Evolutionary conservation across 1,140 invertebrate genomes (phyloP), one percentile per base, ranked within the genome.

Genomic region (Leptinotarsa defecta): DNA sequence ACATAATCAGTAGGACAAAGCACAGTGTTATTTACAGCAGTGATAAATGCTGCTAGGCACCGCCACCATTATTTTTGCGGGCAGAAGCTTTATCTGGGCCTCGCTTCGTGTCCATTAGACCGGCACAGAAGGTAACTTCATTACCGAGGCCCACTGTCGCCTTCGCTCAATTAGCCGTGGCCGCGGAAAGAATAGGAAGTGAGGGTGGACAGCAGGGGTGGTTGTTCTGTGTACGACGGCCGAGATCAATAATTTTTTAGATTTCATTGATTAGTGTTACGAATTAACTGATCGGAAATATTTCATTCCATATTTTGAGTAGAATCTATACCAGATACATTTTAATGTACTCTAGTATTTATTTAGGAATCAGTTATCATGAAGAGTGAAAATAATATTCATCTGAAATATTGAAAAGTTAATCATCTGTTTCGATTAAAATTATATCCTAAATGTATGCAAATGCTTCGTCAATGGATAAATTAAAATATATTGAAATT

Each of bases 1-100:
- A 77, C 68, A 71, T 77, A 79, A 79, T 79, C 78, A 75, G 76
- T 11, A 72, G 74, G 63, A 77, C 78, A 79, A 79, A 77, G 78
- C 78, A 49, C 67, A 48, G 34, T 69, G 77, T 75, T 78, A 78
- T 78, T 80, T 80, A 78, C 79, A 68, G 19, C 57, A 64, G 71
- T 78, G 79, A 78, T 80, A 78, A 78, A 75, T 78, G 74, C n/a
- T 48, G 17, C 49, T 27, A 22, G 49, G 24, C 20, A 20, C 70
- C 13, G 68, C 76, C 68, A 71, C 76, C 74, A 77, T 77, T 77
- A 76, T 78, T 76, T 76, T 63, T 27, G 43, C 34, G 48, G 24
- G 24, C 67, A 68, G 67, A 68, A 68, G 74, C 74, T 72, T 76
- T 76, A 76, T 76, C 74, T 64, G 61, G 24, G 22, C 20, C 61